Evolutionary conservation across 1,140 invertebrate species (phyloP), one percentile per base, ranked within the genome.

Genomic region (Drosophila ananassae): DNA sequence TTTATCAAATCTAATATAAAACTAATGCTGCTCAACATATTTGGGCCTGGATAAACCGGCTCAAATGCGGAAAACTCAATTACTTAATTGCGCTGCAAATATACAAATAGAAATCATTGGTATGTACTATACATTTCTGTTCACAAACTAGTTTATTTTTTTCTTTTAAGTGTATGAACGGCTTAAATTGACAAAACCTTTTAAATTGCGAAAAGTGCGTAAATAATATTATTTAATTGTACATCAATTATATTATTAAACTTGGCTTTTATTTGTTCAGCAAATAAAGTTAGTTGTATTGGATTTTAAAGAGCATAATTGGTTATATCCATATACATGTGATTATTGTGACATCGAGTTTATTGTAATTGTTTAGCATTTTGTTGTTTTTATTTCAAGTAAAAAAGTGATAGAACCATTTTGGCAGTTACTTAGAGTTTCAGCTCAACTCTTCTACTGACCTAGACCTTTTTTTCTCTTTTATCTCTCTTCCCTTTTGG

Each of bases 101-200:
- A 67, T 62, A 67, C 63, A 67, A 67, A 64, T 67, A 67, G 63
- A 67, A 67, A 67, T 67, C 63, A 67, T 64, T 64, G 63, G 63
- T 64, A 67, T 64, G 63, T 67, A 67, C 63, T 24, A 52, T 32
- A 67, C 63, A 67, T 64, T 52, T 64, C 63, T 67, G 21, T 67
- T 63, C 60, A 44, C 63, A 67, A 67, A 67, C 60, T 64, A 67
- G 63, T 67, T 67, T 64, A 53, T 67, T 67, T 64, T 50, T 67
- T 67, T 64, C 63, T 67, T 67, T 67, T 64, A 67, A 67, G 63
- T 67, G 63, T 64, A 67, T 22, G 63, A 25, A 32, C 63, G 60
- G 34, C 41, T 64, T 25, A 67, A 67, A 64, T 44, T 67, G 47
- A 41, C 34, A 21, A 52, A 22, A 44, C 1, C 17, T 24, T 25